A percentile compares a stretch with the other conserved stretches of the same genome.
phyloP scores from a whole-genome alignment of 1,140 invertebrate species.

The Drosophila parvula region DNA sequence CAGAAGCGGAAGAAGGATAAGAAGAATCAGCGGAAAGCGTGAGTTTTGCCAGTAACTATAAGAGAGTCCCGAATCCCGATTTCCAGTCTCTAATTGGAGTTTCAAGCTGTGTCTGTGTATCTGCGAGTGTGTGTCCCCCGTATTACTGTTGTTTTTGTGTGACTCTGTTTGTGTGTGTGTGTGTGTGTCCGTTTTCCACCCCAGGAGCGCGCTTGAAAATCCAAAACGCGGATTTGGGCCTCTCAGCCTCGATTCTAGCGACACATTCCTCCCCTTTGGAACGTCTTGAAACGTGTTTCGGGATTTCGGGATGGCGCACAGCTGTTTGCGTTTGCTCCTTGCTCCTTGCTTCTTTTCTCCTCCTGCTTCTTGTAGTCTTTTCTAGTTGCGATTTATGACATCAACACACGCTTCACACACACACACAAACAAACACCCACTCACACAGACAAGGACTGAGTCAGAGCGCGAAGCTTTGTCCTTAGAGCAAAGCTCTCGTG shows the following conservation, averaged over 20 bases:
- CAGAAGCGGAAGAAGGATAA: neutral
- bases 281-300: conserved; percentile 73
- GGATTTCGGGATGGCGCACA: conserved; percentile 41
- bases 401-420: conserved; percentile 67
- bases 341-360: conserved; percentile 6
- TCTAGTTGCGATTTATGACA: conserved; percentile 63
- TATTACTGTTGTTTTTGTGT: neutral
- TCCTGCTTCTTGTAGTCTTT: conserved; percentile 4
- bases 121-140: conserved; percentile 1
- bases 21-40: conserved; percentile 3
- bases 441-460: conserved; percentile 16
- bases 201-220: conserved; percentile 45
- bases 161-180: neutral
- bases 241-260: conserved; percentile 37
- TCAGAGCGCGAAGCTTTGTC: conserved; percentile 56
- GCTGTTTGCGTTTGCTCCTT: conserved; percentile 45
- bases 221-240: conserved; percentile 50
- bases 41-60: neutral
- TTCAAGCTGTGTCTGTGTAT: conserved; percentile 21
- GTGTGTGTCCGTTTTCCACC: conserved; percentile 54
- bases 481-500: conserved; percentile 58
- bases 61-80: neutral
- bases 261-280: conserved; percentile 46
- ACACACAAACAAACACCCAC: conserved; percentile 17
- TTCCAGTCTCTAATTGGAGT: conserved; percentile 29